These are phyloP conservation scores for Brachypteracias leptosomus DNA, from an alignment of 2,113 vertebrate genomes.

Conservation along the genomic window DNA sequence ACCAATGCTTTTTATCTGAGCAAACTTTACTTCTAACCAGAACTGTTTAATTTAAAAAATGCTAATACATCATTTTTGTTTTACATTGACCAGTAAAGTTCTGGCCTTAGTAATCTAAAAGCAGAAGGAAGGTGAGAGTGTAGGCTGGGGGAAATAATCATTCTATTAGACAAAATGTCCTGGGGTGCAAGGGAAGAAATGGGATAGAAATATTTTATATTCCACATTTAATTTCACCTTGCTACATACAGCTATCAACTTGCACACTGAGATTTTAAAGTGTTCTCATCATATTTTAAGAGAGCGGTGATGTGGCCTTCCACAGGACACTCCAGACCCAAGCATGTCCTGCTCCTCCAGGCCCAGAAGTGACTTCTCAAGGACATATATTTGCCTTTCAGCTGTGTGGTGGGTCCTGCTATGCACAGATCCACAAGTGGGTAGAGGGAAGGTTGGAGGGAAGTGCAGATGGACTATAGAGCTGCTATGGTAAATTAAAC, in stretches of 20 bases:
- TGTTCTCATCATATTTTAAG: neutral
- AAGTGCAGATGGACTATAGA: neutral
- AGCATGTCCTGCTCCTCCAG: neutral
- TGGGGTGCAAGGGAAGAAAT: neutral
- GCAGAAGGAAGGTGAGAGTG: neutral
- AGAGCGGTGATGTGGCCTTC: neutral
- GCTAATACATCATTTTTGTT: neutral
- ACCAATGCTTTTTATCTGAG: too few species aligned
- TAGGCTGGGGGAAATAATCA: neutral
- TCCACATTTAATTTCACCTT: neutral
- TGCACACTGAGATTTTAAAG: fast-evolving
- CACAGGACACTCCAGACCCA: neutral
- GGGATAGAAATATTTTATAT: fast-evolving
- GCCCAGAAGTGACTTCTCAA: neutral
- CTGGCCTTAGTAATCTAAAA: neutral
- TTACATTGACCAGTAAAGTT: neutral
- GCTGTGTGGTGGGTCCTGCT: neutral
- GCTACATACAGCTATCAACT: neutral
- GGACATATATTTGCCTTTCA: neutral
- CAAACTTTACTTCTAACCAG: too few species aligned
- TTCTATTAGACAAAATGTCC: neutral
- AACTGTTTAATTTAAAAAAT: too few species aligned
- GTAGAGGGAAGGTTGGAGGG: neutral
- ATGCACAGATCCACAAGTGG: fast-evolving
- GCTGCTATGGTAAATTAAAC: neutral